Base-by-base conservation (phyloP, 2,888 invertebrate species). In the Cynaeus angustus region DNA sequence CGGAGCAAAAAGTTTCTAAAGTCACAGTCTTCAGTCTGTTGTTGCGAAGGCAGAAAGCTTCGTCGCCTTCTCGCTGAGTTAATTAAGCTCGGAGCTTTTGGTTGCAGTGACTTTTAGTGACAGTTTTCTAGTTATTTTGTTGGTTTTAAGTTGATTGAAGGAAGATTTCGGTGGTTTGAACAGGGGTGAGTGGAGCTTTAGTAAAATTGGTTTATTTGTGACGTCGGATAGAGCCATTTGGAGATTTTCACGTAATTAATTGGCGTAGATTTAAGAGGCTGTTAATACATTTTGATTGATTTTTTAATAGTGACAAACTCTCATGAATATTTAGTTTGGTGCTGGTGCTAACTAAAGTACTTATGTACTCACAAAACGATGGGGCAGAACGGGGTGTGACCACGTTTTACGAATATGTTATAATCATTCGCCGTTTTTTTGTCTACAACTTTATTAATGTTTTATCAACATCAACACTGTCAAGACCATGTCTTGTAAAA, bases 1-100 rank as follows among this genome's bases (percentile, higher is more conserved):
- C 79, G 79, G 78, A 78, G 79, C 77, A 66, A 74, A 72, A 72
- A 72, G 67, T 71, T 70, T 59, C 70, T 74, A 73, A 74, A 76
- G 78, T 78, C 72, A 75, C 79, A 78, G 77, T 77, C 75, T 76
- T 79, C 77, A 78, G 78, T 79, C 72, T 75, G 79, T 74, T 71
- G 71, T 72, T 68, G 67, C 26, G 53, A 62, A 73, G 75, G 66
- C 58, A 65, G 68, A 74, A 74, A 72, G 75, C 74, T 64, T 72
- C 41, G 13, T 41, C 37, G 37, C 30, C 64, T 45, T 13, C 52
- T 16, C 50, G 48, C 33, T 48, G 8, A 45, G 30, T 46, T 28
- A 65, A 37, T 65, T 53, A 65, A 65, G 65, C 65, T 65, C 65
- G 58, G 13, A 59, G 14, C 41, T 66, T 58, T 66, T 38, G n/a